Evolutionary conservation across 1,140 invertebrate species (phyloP), one percentile per base, ranked within the genome.

Genomic region (Achatina immaculata): DNA sequence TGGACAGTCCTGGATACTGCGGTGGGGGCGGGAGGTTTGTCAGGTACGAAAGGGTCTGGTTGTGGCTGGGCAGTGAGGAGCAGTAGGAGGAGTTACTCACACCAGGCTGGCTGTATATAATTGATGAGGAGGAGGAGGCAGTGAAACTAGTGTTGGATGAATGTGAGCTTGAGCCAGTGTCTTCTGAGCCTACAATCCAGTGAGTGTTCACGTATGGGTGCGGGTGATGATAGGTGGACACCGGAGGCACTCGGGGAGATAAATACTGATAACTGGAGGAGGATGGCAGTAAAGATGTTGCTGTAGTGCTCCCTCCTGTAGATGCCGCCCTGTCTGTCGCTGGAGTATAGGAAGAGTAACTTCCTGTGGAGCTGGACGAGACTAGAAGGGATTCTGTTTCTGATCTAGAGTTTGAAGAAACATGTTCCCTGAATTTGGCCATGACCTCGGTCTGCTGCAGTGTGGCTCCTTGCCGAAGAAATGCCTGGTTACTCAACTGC

Each of bases 1-100:
- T 24, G 21, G 42, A 38, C 21, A 93, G 93, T 65, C 88, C 86
- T 34, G 88, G 87, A 74, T 90, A 90, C 78, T 89, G 85, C 1
- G 89, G 88, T 6, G 89, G 89, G 24, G 88, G 88, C 0, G 88
- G 87, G 45, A 90, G 82, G n/a, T 84, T 82, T 21, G 82, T 79
- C 19, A 87, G 74, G 76, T 86, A 87, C 24, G 85, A 78, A 19
- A 85, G 40, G 58, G 78, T 31, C 34, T 82, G 80, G 51, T 40
- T 14, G 38, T 77, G 78, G 14, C 68, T 71, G n/a, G n/a, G n/a
- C n/a, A n/a, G n/a, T 19, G 58, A 58, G 19, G 68, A 45, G 16
- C 38, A 43, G 34, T 11, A 43, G 14, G 36, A 11, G 42, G 11
- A n/a, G 7, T 38, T 34, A n/a, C 42, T 16, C 42, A 40, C 6